Evolutionary conservation across 2,888 invertebrate genomes (phyloP).

Genomic region (Clanis bilineata): DNA sequence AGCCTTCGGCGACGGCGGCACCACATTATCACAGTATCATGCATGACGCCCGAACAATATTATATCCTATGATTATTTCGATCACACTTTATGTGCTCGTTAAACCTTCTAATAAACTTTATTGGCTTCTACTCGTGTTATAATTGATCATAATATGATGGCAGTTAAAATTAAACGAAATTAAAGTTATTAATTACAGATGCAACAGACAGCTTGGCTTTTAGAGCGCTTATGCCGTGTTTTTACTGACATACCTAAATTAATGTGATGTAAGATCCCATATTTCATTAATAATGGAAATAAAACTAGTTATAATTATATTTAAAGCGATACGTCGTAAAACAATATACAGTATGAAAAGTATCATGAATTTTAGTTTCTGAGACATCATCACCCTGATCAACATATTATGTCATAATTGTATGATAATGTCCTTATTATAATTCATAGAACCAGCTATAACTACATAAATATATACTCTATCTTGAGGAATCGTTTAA

Average conservation of each 20-base stretch:
- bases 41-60: slow-evolving; percentile 39
- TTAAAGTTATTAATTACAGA: slow-evolving; percentile 1
- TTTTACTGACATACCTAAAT: not conserved
- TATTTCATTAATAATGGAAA: no score
- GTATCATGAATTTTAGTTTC: no score
- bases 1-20: slow-evolving; percentile 51
- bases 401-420: no score
- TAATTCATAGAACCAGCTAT: not conserved
- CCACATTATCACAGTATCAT: slow-evolving; percentile 42
- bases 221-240: not conserved
- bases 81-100: slow-evolving; percentile 39
- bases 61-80: slow-evolving; percentile 39
- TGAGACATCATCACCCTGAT: no score
- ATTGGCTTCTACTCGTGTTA: slow-evolving; percentile 8
- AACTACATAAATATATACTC: not conserved
- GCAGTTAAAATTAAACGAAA: not conserved
- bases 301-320: no score
- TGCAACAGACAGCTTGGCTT: not conserved
- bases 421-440: no score
- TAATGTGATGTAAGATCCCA: not conserved
- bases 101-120: slow-evolving; percentile 29
- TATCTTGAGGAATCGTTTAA: not conserved
- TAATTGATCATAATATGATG: slow-evolving; percentile 4
- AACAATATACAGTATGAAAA: no score
- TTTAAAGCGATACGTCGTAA: no score